Conservation (phyloP, 2,888 invertebrate genomes). For the Sarcophaga variegata region DNA sequence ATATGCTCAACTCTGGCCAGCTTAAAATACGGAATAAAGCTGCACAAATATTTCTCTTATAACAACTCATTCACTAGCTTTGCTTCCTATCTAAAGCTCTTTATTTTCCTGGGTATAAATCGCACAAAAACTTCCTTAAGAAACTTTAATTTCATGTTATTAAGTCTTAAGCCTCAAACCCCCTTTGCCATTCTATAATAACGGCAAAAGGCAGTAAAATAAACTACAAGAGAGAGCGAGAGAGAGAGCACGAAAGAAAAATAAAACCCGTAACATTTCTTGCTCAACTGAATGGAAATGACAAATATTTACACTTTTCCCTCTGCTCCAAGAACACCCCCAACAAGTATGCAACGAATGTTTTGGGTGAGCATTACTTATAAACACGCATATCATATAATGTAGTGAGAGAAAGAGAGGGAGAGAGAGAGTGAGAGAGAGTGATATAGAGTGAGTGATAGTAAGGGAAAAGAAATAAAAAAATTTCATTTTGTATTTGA, state of each 20-base stretch:
- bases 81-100: not conserved
- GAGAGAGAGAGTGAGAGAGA: not conserved
- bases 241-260: not conserved
- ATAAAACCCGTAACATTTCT: constrained; percentile 31
- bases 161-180: not conserved
- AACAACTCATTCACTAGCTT: not conserved
- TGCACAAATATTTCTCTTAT: not conserved
- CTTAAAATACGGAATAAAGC: not conserved
- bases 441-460: not conserved
- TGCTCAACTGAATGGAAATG: constrained; percentile 54
- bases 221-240: not conserved
- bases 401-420: not conserved
- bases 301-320: constrained; percentile 42
- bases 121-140: not conserved
- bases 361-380: not conserved
- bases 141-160: not conserved
- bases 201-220: not conserved
- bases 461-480: not conserved
- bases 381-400: not conserved
- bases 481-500: not conserved
- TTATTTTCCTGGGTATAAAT: not conserved
- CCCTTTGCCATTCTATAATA: not conserved
- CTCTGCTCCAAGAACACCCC: not conserved
- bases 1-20: too few relatives aligned
- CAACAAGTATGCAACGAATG: constrained; percentile 2